phyloP scores from a whole-genome alignment of 1,140 invertebrate species.

The Temnothorax curvispinosus region DNA sequence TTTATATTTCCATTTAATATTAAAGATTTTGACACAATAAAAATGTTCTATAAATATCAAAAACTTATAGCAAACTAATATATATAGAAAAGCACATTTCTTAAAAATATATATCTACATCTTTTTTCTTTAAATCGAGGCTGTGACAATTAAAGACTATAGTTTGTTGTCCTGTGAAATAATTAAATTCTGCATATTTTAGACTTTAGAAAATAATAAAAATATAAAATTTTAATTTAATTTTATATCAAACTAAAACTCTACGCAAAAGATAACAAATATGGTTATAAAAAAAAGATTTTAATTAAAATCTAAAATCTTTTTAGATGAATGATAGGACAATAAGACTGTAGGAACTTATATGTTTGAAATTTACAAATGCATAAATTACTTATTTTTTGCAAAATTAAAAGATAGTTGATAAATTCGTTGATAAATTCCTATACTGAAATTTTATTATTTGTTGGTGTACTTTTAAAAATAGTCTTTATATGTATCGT shows the following conservation, averaged over 20 bases:
- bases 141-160: no score
- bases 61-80: not conserved
- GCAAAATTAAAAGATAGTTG: not conserved
- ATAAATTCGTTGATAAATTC: not conserved
- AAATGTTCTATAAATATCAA: not conserved
- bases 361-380: not conserved
- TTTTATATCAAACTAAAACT: not conserved
- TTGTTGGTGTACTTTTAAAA: not conserved
- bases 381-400: not conserved
- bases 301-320: not conserved
- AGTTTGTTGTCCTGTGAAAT: not conserved
- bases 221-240: not conserved
- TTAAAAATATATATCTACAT: not conserved
- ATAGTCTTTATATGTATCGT: not conserved
- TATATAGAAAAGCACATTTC: not conserved
- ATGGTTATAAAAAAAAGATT: not conserved
- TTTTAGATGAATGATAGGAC: not conserved
- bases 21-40: not conserved
- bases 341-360: not conserved
- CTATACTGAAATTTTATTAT: not conserved
- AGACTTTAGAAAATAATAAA: not conserved
- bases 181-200: not conserved
- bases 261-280: not conserved
- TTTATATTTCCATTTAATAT: not conserved
- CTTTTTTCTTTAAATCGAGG: not conserved